These are phyloP conservation scores for Numida meleagris DNA, from an alignment of 2,113 vertebrate species.

Conservation along the genomic window DNA sequence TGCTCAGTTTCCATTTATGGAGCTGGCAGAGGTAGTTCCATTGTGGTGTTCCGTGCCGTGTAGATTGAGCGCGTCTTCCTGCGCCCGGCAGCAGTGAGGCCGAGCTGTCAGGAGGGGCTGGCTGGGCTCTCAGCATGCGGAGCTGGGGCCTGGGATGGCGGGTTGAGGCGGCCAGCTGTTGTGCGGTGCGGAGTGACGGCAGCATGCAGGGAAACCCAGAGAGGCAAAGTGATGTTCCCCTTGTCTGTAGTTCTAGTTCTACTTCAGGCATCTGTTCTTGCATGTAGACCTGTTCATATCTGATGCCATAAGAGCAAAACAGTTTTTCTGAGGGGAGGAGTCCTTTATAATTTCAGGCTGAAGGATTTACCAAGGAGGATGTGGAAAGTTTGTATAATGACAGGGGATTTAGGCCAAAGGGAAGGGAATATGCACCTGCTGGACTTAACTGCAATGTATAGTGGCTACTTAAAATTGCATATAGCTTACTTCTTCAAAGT, in stretches of 20 bases:
- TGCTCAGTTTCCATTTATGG: not conserved
- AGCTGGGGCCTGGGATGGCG: accelerated
- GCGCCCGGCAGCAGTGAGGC: not conserved
- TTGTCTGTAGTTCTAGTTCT: not conserved
- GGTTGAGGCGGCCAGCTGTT: not conserved
- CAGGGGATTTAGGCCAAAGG: not conserved
- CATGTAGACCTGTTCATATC: not conserved
- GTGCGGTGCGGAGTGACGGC: not conserved
- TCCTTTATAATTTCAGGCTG: not conserved
- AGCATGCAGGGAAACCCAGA: not conserved
- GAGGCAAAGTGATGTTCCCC: not conserved
- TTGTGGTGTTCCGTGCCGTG: not conserved
- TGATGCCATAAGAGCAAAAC: not conserved
- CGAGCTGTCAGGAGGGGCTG: not conserved
- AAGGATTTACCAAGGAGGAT: not conserved
- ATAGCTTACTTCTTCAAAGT: not conserved
- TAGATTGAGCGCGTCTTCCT: not conserved
- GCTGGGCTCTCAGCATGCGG: not conserved
- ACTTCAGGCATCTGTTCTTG: not conserved
- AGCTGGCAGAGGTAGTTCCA: not conserved
- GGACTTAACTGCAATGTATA: not conserved
- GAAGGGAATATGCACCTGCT: not conserved
- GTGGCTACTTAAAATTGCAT: not conserved
- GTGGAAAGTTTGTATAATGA: not conserved
- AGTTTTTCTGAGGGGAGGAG: not conserved